A percentile compares a stretch with the other conserved stretches of the same genome.
These are phyloP conservation scores for Manacus vitellinus DNA, from an alignment of 2,113 vertebrate species.

Conservation along the genomic window DNA sequence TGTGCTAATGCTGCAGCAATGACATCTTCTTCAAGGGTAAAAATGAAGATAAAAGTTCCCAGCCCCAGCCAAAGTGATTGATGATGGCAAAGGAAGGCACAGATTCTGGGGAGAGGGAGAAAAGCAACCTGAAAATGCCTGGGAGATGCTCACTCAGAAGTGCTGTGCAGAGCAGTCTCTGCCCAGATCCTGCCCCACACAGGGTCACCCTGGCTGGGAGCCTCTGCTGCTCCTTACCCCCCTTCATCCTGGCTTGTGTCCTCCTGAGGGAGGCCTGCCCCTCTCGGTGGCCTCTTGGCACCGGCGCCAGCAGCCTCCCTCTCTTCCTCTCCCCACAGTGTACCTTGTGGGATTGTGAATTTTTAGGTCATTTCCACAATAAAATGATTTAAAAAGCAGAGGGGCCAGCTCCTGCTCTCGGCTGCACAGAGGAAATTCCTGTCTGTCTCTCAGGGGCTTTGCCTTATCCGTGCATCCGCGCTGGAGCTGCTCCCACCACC, in stretches of 20 bases:
- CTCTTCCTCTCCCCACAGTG: not conserved
- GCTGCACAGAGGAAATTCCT: slow-evolving; percentile 42
- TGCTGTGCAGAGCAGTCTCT: fast-evolving
- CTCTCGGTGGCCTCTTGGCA: not conserved
- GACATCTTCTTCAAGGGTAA: not conserved
- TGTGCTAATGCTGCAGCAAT: not conserved
- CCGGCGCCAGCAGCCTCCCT: not conserved
- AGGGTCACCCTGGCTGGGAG: not conserved
- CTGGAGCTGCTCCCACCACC: not conserved
- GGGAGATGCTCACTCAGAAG: not conserved
- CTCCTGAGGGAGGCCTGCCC: not conserved
- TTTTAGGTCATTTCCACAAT: not conserved
- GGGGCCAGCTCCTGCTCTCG: not conserved
- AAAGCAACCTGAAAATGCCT: not conserved
- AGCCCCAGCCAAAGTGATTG: not conserved
- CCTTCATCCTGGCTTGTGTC: not conserved
- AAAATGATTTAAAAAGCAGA: slow-evolving; percentile 25
- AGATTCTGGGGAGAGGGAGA: not conserved
- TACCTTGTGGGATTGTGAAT: not conserved
- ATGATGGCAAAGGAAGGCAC: not conserved
- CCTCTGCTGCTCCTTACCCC: not conserved
- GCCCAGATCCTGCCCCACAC: not conserved
- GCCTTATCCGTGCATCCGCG: not conserved
- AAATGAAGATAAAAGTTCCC: not conserved
- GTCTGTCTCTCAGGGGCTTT: not conserved